These are phyloP conservation scores for Sphaerophoria rueppellii DNA, from an alignment of 2,888 invertebrate species.

Conservation along the genomic window DNA sequence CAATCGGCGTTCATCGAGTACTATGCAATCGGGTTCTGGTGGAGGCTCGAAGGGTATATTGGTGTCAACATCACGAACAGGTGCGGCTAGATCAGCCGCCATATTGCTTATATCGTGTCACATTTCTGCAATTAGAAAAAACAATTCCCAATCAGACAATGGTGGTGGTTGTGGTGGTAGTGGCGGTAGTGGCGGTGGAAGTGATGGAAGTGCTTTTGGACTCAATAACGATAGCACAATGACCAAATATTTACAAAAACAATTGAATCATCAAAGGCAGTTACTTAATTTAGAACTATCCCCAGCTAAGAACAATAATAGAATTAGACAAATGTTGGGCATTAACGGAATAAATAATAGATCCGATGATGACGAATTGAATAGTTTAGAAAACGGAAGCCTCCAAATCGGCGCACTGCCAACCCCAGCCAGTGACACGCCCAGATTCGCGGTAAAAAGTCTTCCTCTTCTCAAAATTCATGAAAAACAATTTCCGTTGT, in stretches of 20 bases:
- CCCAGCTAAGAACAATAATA: slow-evolving; percentile 81
- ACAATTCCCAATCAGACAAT: slow-evolving; percentile 84
- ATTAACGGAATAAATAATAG: slow-evolving; percentile 80
- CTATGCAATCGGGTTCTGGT: slow-evolving; percentile 83
- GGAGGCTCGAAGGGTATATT: slow-evolving; percentile 86
- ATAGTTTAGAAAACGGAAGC: slow-evolving; percentile 80
- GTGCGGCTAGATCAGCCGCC: slow-evolving; percentile 96
- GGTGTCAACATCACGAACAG: slow-evolving; percentile 93
- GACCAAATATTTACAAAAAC: slow-evolving; percentile 82
- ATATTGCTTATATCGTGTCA: slow-evolving; percentile 97
- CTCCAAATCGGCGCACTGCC: slow-evolving; percentile 82
- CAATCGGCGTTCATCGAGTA: slow-evolving; percentile 83
- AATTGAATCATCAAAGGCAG: slow-evolving; percentile 82
- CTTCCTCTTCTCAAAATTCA: slow-evolving; percentile 68
- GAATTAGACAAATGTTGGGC: slow-evolving; percentile 82
- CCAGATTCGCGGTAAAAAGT: slow-evolving; percentile 82
- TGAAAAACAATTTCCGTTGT: slow-evolving; percentile 61
- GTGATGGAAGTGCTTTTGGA: slow-evolving; percentile 76
- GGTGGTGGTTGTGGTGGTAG: slow-evolving; percentile 75
- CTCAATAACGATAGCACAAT: slow-evolving; percentile 81
- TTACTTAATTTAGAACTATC: slow-evolving; percentile 82
- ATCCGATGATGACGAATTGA: slow-evolving; percentile 78
- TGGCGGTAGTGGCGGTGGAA: slow-evolving; percentile 74
- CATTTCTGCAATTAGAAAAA: slow-evolving; percentile 84
- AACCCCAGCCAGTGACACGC: slow-evolving; percentile 82